Evolutionary conservation across 2,888 invertebrate species (phyloP), one percentile per base, ranked within the genome.

Genomic region (Hypena proboscidalis): DNA sequence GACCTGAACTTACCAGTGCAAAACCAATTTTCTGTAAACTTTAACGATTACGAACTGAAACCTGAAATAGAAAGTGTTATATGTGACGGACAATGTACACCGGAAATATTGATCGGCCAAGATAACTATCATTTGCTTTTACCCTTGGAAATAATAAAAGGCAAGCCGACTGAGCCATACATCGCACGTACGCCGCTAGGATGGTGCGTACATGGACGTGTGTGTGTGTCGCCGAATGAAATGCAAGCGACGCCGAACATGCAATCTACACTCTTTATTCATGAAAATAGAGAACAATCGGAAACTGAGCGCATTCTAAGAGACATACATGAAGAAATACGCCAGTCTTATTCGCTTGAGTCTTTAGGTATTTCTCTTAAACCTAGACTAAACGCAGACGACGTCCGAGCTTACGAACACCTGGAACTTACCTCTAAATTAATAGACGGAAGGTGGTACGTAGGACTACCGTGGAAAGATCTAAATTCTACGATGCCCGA

Each of bases 391-490:
- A 42, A 42, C 9, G 4, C 19, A 0, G 34, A 35, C 1, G 30
- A 35, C 5, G 6, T 8, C 1, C 34, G 19, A 2, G 41, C 41
- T 7, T 1, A 5, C 1, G 40, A 19, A n/a, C 32, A 44, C 1
- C 40, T 66, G 4, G 55, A 67, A 29, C 17, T 41, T 1, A 54
- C 60, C 0, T 27, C 60, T 0, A 6, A 1, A 1, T 30, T 62
- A 0, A 21, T 44, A 0, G 42, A 57, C 19, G 61, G 55, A 0
- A 19, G 50, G 3, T 64, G 67, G 63, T 14, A 58, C 10, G 60
- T 64, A 3, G 62, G 63, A 0, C 25, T 67, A 10, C 67, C 65
- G 0, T 65, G 67, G 67, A 56, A 41, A 14, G 43, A 60, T 15
- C 7, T 13, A 0, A 29, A 39, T 1, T 35, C 46, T 21, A 9